phyloP scores from a whole-genome alignment of 2,113 vertebrate genomes.

The Pholis gunnellus region DNA sequence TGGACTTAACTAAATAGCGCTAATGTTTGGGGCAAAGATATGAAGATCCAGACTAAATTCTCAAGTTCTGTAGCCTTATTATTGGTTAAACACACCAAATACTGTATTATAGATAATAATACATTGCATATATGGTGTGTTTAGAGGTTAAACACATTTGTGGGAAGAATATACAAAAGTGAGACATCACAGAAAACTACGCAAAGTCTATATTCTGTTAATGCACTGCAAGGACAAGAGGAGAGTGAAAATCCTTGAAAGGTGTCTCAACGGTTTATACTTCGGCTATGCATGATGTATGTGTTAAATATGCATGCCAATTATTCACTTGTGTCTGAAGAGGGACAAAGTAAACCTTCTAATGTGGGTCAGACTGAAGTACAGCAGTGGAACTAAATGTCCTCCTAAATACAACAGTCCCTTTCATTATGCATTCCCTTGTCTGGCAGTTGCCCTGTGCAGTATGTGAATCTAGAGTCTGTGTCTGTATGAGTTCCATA shows the following conservation, averaged over 20 bases:
- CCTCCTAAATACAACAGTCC: constrained; percentile 65
- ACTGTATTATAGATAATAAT: background rate
- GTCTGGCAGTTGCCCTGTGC: constrained; percentile 65
- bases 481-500: constrained; percentile 74
- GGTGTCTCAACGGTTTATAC: background rate
- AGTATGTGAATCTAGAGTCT: constrained; percentile 61
- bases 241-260: background rate
- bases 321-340: constrained; percentile 53
- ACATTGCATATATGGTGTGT: background rate
- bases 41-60: background rate
- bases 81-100: background rate
- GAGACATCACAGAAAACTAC: background rate
- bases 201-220: background rate
- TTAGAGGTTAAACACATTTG: background rate
- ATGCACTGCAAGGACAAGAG: background rate
- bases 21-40: constrained; percentile 2
- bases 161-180: background rate
- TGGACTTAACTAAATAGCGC: constrained; percentile 10
- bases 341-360: constrained; percentile 63
- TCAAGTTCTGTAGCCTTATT: background rate
- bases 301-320: constrained; percentile 47
- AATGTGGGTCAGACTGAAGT: constrained; percentile 68
- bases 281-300: constrained; percentile 17
- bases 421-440: constrained; percentile 71
- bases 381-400: constrained; percentile 67